Evolutionary conservation across 2,888 invertebrate genomes (phyloP).

Genomic region (Syrphus vitripennis): DNA sequence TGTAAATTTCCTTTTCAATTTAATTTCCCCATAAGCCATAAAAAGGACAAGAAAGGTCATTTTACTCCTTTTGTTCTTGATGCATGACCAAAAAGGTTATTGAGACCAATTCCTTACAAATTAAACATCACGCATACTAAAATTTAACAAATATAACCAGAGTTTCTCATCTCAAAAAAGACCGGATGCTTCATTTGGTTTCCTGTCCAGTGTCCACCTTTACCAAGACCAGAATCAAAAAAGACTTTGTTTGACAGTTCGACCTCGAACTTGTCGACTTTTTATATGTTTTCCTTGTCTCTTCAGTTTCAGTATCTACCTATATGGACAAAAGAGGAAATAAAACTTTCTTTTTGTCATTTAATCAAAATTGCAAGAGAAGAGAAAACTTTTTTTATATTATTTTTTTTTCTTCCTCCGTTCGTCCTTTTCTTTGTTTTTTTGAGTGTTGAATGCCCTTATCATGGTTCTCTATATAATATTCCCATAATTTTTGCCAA

Average conservation of each 20-base stretch:
- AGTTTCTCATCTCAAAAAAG: too few species aligned
- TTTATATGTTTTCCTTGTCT: slow-evolving; percentile 14
- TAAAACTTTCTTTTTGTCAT: slow-evolving; percentile 61
- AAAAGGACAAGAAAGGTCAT: too few species aligned
- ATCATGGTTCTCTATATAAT: background rate
- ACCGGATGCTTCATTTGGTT: slow-evolving; percentile 35
- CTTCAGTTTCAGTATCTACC: background rate
- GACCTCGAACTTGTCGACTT: slow-evolving; percentile 61
- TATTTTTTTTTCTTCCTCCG: background rate
- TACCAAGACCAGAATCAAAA: slow-evolving; percentile 1
- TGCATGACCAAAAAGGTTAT: slow-evolving; percentile 44
- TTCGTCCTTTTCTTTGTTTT: slow-evolving; percentile 29
- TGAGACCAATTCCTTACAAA: background rate
- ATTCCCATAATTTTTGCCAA: background rate
- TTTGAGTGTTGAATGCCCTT: slow-evolving; percentile 14
- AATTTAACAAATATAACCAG: background rate
- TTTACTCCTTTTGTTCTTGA: slow-evolving; percentile 20
- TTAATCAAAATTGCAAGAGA: slow-evolving; percentile 60
- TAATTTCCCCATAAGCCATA: too few species aligned
- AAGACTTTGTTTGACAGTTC: slow-evolving; percentile 50
- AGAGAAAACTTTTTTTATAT: background rate
- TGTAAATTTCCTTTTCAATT: too few species aligned
- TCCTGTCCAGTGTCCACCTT: background rate
- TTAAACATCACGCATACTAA: background rate
- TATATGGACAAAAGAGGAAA: background rate